Evolutionary conservation across 1,140 invertebrate genomes (phyloP).

Genomic region (Platorchestia sp.): DNA sequence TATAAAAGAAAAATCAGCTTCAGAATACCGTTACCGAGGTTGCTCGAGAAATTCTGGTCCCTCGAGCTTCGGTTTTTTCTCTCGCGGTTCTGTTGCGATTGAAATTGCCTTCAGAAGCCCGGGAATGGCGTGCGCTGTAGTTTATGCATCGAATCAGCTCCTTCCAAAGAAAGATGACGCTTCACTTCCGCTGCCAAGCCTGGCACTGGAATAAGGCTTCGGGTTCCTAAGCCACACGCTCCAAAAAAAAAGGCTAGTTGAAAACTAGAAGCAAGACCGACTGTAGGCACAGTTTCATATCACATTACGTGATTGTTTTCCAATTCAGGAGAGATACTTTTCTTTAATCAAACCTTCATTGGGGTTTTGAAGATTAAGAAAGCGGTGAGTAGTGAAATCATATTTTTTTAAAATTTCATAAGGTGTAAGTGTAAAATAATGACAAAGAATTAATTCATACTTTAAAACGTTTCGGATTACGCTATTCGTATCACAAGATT

Average conservation of each 20-base stretch:
- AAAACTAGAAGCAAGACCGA: background rate
- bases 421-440: no score
- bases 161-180: background rate
- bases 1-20: background rate
- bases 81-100: background rate
- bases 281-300: no score
- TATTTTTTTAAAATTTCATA: no score
- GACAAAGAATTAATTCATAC: no score
- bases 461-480: no score
- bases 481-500: no score
- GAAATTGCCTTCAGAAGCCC: slow-evolving; percentile 30
- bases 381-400: no score
- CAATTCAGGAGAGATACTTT: no score
- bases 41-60: background rate
- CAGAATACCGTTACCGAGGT: background rate
- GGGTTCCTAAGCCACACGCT: background rate
- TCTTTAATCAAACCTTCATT: no score
- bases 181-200: background rate
- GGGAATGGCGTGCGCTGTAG: background rate
- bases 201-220: background rate
- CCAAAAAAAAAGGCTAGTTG: background rate
- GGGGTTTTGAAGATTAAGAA: no score
- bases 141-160: slow-evolving; percentile 31
- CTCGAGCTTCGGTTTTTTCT: background rate
- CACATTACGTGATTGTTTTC: no score